Conservation (phyloP, 2,888 invertebrate species). For the Shargacucullia verbasci region DNA sequence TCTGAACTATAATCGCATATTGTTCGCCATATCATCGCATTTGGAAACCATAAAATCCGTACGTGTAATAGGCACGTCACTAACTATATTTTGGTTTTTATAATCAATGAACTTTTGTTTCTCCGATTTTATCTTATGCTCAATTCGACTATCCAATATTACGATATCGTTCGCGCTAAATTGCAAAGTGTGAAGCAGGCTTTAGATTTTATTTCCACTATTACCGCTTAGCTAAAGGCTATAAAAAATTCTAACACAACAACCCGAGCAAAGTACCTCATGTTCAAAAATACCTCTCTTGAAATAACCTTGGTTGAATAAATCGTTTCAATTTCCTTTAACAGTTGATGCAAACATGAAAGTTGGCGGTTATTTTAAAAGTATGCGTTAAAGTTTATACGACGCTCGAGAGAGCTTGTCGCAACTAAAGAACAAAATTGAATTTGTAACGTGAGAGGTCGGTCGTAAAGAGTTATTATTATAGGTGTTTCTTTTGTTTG, state of each 20-base stretch:
- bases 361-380: slow-evolving; percentile 72
- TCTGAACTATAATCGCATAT: too few relatives aligned
- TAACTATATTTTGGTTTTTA: too few relatives aligned
- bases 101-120: too few relatives aligned
- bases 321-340: slow-evolving; percentile 64
- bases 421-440: slow-evolving; percentile 75
- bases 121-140: background rate
- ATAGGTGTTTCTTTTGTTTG: slow-evolving; percentile 68
- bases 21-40: too few relatives aligned
- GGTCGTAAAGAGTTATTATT: slow-evolving; percentile 71
- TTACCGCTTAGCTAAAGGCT: slow-evolving; percentile 32
- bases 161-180: slow-evolving; percentile 8
- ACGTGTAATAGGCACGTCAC: too few relatives aligned
- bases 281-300: slow-evolving; percentile 53
- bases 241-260: slow-evolving; percentile 37
- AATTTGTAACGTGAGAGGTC: slow-evolving; percentile 74
- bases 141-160: background rate
- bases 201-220: slow-evolving; percentile 35
- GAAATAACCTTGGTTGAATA: slow-evolving; percentile 55
- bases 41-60: background rate
- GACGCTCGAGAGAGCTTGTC: slow-evolving; percentile 61
- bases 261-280: slow-evolving; percentile 35
- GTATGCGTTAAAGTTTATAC: slow-evolving; percentile 68
- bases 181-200: slow-evolving; percentile 17
- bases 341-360: slow-evolving; percentile 65